These are phyloP conservation scores for Maniola jurtina DNA, from an alignment of 1,140 invertebrate species.

Conservation along the genomic window DNA sequence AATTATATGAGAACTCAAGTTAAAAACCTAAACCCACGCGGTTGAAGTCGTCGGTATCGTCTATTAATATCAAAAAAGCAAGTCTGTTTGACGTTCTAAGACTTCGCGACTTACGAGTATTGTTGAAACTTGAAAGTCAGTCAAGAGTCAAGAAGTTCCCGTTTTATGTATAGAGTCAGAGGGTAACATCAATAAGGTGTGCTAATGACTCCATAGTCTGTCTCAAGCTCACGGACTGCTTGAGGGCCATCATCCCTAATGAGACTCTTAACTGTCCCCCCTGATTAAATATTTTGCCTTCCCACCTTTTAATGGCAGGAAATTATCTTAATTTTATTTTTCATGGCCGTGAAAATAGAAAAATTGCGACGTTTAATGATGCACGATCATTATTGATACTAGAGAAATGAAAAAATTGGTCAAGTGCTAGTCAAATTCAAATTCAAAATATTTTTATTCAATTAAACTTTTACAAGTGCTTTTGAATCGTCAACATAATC, in stretches of 20 bases:
- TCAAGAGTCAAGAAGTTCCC: constrained; percentile 3
- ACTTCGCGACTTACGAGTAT: background rate
- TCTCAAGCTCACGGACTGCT: constrained; percentile 43
- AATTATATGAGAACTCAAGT: no score
- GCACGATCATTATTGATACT: background rate
- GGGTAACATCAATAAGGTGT: constrained; percentile 34
- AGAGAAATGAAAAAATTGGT: background rate
- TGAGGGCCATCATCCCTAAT: constrained; percentile 42
- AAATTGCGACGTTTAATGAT: background rate
- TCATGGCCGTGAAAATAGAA: constrained; percentile 22
- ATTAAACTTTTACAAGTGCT: no score
- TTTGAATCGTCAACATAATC: no score
- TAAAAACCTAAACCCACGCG: no score
- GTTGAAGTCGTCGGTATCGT: no score
- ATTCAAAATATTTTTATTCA: no score
- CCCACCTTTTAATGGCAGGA: constrained; percentile 36
- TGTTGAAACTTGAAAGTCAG: background rate
- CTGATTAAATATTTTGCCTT: constrained; percentile 48
- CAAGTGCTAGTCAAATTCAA: no score
- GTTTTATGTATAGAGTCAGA: constrained; percentile 15
- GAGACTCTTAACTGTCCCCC: constrained; percentile 37
- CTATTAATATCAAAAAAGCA: no score
- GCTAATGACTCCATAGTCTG: constrained; percentile 46
- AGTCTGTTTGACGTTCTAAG: constrained; percentile 3
- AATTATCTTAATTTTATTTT: constrained; percentile 36